A percentile compares a stretch with the other conserved stretches of the same genome.
Conservation (phyloP, 2,113 vertebrate genomes). For the Lates calcarifer region DNA sequence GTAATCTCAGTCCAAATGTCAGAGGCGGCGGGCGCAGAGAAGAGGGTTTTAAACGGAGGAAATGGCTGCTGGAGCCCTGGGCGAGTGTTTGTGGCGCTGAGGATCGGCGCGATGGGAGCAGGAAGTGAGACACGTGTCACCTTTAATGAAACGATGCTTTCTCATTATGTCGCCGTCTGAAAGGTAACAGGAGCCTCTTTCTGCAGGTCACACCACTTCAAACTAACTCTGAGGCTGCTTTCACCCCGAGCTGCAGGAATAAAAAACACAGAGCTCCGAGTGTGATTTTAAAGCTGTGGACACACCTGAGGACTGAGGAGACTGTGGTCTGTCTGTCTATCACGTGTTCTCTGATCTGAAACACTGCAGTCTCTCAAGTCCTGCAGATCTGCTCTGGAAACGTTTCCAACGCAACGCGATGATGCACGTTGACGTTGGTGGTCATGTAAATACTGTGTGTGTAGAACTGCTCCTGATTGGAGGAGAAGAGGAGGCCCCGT, state of each 20-base stretch:
- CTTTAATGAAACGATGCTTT: conserved; percentile 59
- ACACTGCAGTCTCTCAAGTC: no score
- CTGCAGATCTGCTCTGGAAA: background rate
- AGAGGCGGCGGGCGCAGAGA: conserved; percentile 28
- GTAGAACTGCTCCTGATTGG: no score
- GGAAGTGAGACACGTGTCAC: conserved; percentile 46
- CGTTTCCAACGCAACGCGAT: no score
- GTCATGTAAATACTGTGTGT: no score
- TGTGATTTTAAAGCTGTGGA: background rate
- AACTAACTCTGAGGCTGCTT: background rate
- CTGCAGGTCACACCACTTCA: conserved; percentile 26
- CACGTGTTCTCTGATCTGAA: no score
- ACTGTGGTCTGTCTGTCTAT: background rate
- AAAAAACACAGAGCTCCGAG: no score
- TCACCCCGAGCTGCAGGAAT: background rate
- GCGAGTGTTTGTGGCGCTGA: conserved; percentile 42
- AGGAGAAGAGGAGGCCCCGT: no score
- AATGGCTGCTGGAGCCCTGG: conserved; percentile 33
- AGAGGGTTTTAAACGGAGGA: conserved; percentile 35
- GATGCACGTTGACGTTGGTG: no score
- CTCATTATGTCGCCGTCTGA: conserved; percentile 48
- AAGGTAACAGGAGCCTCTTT: conserved; percentile 23
- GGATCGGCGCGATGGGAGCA: background rate
- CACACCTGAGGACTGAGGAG: background rate
- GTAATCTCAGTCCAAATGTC: conserved; percentile 78